Evolutionary conservation across 2,888 invertebrate genomes (phyloP), one percentile per base, ranked within the genome.

Genomic region (Penaeus monodon): DNA sequence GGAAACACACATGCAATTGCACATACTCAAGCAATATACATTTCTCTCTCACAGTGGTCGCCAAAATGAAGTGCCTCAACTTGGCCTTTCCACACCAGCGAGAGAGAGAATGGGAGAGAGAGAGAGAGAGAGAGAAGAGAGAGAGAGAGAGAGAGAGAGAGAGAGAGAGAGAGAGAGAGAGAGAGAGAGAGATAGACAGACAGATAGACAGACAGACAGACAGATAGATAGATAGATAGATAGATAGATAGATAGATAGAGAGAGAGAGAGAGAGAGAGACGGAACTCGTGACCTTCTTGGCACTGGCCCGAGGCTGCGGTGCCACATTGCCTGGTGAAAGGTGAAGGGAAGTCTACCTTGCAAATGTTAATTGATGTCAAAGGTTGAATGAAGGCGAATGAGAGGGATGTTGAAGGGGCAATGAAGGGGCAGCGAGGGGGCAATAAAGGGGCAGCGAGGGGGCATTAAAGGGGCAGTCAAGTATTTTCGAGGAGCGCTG

Each of bases 121-220:
- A 70, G 27, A 33, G 33, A 27, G 70, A 29, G 70, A 70, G 70
- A 33, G 70, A 29, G 70, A 33, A 33, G 33, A 29, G 70, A 70
- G 33, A 29, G 33, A 33, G 70, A 70, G 33, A 70, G 33, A 33
- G 70, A 70, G 70, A 70, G 33, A 70, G 27, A 70, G 70, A 70
- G 20, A 33, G 33, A 70, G 14, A 70, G 33, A 29, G 14, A 33
- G 70, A 33, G 33, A 70, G 70, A 24, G 24, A 14, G 14, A 22
- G 24, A 24, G 22, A 22, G 22, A 70, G 70, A 70, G 70, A 33
- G 33, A 33, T n/a, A 70, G 70, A 33, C 1, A 27, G 68, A 68
- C 0, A 68, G 27, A 27, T 0, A 68, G 70, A 33, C 12, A 29
- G n/a, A 70, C 17, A 27, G 29, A 29, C 12, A 68, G 33, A 70